Percentiles rank a stretch among this genome's conserved stretches.
These are phyloP conservation scores for Casuarius casuarius DNA, from an alignment of 2,113 vertebrate species.

Conservation along the genomic window DNA sequence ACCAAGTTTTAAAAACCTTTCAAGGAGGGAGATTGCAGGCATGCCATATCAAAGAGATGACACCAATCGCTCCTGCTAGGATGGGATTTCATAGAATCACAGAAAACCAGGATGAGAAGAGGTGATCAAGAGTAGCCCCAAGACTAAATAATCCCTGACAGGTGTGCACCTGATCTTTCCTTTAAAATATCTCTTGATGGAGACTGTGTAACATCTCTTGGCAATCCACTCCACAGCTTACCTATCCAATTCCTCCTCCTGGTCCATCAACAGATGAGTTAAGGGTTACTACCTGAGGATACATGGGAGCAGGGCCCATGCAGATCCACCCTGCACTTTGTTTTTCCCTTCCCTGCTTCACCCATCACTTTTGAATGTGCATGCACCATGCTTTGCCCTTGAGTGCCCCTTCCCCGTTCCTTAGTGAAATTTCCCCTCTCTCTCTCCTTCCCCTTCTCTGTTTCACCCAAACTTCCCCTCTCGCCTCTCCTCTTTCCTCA, in stretches of 20 bases:
- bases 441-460: too few relatives aligned
- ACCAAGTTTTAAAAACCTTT: background rate
- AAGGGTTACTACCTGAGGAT: background rate
- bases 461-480: background rate
- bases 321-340: background rate
- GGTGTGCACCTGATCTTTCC: background rate
- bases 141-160: background rate
- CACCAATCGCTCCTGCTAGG: background rate
- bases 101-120: background rate
- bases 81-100: background rate
- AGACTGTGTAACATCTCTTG: background rate
- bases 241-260: background rate
- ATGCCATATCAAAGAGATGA: fast-evolving
- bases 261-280: background rate
- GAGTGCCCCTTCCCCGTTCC: too few relatives aligned
- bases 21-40: background rate
- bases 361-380: background rate
- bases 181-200: background rate
- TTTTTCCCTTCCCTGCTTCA: background rate
- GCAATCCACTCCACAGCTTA: background rate
- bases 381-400: fast-evolving
- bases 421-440: background rate
- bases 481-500: background rate
- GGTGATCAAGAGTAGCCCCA: background rate
- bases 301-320: background rate